Evolutionary conservation across 2,113 vertebrate species (phyloP).

Genomic region (Sebastes schlegelii): DNA sequence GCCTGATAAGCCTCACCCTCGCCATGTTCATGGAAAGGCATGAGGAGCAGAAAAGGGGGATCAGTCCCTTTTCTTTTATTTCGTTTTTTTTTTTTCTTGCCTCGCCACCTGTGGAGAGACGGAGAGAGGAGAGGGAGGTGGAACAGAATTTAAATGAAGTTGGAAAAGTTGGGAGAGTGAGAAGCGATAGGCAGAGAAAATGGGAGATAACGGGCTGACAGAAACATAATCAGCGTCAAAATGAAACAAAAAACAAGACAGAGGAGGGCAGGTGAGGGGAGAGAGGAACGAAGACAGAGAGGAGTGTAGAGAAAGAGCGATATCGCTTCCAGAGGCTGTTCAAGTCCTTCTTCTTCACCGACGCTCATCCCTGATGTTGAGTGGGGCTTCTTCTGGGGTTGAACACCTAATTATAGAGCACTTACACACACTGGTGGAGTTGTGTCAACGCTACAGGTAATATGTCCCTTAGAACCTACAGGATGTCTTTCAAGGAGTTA

Average conservation of each 20-base stretch:
- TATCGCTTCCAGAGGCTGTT: slow-evolving; percentile 27
- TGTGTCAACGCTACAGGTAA: slow-evolving; percentile 44
- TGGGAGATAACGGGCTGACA: slow-evolving; percentile 32
- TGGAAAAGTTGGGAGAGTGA: slow-evolving; percentile 43
- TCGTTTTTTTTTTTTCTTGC: neutral
- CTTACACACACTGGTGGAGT: slow-evolving; percentile 14
- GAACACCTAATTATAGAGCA: slow-evolving; percentile 39
- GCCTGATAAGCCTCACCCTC: slow-evolving; percentile 38
- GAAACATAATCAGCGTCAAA: slow-evolving; percentile 47
- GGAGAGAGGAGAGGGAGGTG: slow-evolving; percentile 13
- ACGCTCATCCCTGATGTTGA: slow-evolving; percentile 20
- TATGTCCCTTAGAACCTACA: slow-evolving; percentile 23
- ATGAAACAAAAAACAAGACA: slow-evolving; percentile 42
- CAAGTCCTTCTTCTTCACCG: slow-evolving; percentile 27
- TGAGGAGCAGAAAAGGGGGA: slow-evolving; percentile 40
- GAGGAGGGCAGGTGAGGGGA: slow-evolving; percentile 21
- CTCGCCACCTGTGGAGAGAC: slow-evolving; percentile 54
- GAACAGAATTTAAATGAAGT: slow-evolving; percentile 62
- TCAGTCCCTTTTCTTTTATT: slow-evolving; percentile 33
- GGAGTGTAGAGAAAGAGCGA: slow-evolving; percentile 13
- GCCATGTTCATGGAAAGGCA: slow-evolving; percentile 38
- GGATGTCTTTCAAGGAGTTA: slow-evolving; percentile 9
- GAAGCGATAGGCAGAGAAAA: slow-evolving; percentile 30
- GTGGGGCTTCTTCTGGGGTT: slow-evolving; percentile 24
- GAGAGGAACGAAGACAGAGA: neutral